phyloP scores from a whole-genome alignment of 2,888 invertebrate species.

The Drosophila neutralis region DNA sequence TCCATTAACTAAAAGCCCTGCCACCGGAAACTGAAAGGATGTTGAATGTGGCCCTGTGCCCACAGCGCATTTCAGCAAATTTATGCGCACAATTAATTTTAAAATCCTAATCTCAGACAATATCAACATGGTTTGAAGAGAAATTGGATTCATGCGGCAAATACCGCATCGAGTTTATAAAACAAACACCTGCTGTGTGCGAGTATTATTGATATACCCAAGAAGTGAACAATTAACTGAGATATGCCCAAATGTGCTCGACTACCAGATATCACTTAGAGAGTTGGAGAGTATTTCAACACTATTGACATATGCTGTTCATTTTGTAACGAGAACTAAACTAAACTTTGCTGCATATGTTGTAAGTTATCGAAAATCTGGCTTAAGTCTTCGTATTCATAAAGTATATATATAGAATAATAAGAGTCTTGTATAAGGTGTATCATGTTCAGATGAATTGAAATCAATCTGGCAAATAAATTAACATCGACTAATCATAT shows the following conservation, averaged over 20 bases:
- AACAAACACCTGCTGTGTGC: conserved; percentile 34
- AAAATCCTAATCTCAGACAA: conserved; percentile 72
- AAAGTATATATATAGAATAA: too few species aligned
- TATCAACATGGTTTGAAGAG: conserved; percentile 48
- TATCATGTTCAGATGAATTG: background rate
- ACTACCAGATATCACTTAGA: background rate
- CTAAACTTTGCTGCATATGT: too few species aligned
- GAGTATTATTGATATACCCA: conserved; percentile 29
- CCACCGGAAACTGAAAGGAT: conserved; percentile 49
- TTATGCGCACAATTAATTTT: conserved; percentile 80
- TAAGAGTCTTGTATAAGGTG: too few species aligned
- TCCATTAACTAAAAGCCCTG: conserved; percentile 57
- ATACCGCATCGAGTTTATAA: conserved; percentile 31
- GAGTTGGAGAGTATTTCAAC: background rate
- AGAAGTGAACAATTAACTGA: background rate
- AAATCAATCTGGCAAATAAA: background rate
- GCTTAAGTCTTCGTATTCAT: too few species aligned
- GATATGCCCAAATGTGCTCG: background rate
- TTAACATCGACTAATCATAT: background rate
- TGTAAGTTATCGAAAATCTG: too few species aligned
- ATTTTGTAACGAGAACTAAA: too few species aligned
- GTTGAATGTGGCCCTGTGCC: conserved; percentile 25
- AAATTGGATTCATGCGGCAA: conserved; percentile 32
- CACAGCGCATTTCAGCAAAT: conserved; percentile 42
- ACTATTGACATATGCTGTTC: too few species aligned